Evolutionary conservation across 2,888 invertebrate genomes (phyloP).

Genomic region (Cybosia mesomella): DNA sequence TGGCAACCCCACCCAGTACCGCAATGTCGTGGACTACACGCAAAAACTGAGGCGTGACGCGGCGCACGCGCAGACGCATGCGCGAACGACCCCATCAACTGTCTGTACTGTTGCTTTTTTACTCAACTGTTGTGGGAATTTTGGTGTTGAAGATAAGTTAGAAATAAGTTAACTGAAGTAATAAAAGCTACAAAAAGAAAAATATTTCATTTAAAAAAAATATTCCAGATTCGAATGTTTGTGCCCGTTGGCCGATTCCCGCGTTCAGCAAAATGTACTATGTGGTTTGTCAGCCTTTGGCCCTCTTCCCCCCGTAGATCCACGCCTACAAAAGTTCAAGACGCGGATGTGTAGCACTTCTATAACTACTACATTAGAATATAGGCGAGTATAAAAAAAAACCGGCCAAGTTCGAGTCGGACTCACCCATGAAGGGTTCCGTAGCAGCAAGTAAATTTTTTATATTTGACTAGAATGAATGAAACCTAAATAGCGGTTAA

Average conservation of each 20-base stretch:
- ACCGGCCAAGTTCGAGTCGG: too few relatives aligned
- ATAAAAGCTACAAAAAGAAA: not conserved
- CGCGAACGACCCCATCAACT: not conserved
- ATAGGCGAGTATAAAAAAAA: too few relatives aligned
- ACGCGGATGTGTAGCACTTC: too few relatives aligned
- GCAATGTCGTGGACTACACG: slow-evolving; percentile 10
- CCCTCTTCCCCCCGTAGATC: too few relatives aligned
- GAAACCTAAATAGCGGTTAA: too few relatives aligned
- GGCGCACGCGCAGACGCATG: slow-evolving; percentile 1
- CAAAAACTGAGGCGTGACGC: slow-evolving; percentile 9
- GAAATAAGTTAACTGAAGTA: not conserved
- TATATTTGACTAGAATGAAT: too few relatives aligned
- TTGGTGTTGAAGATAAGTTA: not conserved
- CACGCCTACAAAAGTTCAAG: too few relatives aligned
- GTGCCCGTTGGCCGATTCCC: not conserved
- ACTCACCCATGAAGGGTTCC: too few relatives aligned
- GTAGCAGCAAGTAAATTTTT: too few relatives aligned
- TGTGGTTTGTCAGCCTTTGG: too few relatives aligned
- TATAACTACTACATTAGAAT: too few relatives aligned
- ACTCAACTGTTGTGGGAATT: not conserved
- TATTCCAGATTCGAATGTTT: not conserved
- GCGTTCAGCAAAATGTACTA: not conserved
- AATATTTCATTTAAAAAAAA: not conserved
- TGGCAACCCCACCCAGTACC: slow-evolving; percentile 9
- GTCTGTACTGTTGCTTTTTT: slow-evolving; percentile 5